Evolutionary conservation across 2,797 vertebrate genomes (phyloP), one percentile per base, ranked within the genome.

Genomic region (Passerculus sandwichensis): DNA sequence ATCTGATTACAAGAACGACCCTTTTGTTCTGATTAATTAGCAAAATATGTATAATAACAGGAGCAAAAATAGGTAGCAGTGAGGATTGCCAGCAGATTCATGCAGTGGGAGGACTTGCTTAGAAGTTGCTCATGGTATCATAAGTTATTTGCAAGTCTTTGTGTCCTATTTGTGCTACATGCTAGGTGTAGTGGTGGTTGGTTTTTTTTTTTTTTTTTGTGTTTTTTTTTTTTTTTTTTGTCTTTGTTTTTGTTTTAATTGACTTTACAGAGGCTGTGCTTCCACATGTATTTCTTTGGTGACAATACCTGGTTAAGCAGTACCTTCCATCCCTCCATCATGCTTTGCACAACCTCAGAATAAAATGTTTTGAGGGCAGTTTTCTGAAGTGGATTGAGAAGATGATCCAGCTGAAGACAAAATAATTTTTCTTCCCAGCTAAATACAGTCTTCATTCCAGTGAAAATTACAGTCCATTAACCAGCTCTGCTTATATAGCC

Each of bases 111-210:
- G 6, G 14, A 69, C 34, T 70, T 87, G 13, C 27, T 86, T 90
- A 40, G 48, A 85, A 69, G 20, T 21, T 74, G 27, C 27, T 54
- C 7, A 32, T 15, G 5, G 5, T 9, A n/a, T 74, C 10, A 44
- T 25, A 59, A 45, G 8, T 5, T 67, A 45, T 73, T 87, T 76
- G 13, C 26, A 84, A 51, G 40, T 1, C 2, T 87, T 72, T 66
- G 9, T 59, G 32, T 44, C 4, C 2, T 61, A 7, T 42, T 62
- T 56, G 3, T 70, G 65, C 20, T 18, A 2, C 47, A 15, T 34
- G 7, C 6, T 72, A 2, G 13, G 6, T 53, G 10, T 11, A 54
- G 10, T 13, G 0, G 9, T 13, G 18, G 4, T 5, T 67, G n/a
- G 32, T 36, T 11, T 22, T 45, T 45, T 17, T 32, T 11, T 25